Conservation (phyloP, 2,113 vertebrate species). For the Pseudorhombus dupliciocellatus region DNA sequence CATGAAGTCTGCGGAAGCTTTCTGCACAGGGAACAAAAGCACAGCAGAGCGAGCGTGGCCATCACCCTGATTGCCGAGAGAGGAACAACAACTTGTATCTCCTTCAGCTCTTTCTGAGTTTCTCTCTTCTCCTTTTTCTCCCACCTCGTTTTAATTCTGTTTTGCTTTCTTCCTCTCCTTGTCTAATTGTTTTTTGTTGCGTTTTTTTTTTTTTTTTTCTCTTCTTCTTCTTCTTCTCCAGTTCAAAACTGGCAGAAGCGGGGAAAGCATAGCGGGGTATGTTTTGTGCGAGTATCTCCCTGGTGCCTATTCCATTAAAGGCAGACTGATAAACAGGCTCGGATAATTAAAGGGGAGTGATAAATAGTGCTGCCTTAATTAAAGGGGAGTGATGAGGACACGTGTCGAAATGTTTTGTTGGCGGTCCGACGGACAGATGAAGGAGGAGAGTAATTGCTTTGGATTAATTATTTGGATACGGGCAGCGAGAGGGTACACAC, state of each 20-base stretch:
- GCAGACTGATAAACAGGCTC: constrained; percentile 83
- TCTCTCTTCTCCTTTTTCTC: constrained; percentile 26
- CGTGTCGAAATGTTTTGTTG: constrained; percentile 88
- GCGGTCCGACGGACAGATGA: constrained; percentile 83
- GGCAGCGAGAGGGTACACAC: constrained; percentile 78
- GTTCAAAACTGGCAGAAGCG: constrained; percentile 78
- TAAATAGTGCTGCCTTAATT: constrained; percentile 85
- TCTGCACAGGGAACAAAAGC: constrained; percentile 71
- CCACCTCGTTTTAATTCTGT: constrained; percentile 62
- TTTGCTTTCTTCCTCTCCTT: constrained; percentile 63
- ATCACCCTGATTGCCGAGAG: constrained; percentile 73
- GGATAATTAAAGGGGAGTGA: constrained; percentile 86
- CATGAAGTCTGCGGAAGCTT: constrained; percentile 74
- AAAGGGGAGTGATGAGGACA: constrained; percentile 87
- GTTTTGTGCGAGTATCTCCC: constrained; percentile 79
- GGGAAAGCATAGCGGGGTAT: constrained; percentile 66
- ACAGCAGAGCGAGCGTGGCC: constrained; percentile 70
- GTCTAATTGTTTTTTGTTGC: constrained; percentile 71
- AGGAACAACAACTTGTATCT: constrained; percentile 75
- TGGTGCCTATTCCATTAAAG: constrained; percentile 83
- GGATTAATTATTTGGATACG: constrained; percentile 87
- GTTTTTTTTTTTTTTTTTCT: constrained; percentile 44
- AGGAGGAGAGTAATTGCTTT: constrained; percentile 87
- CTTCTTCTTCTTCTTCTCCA: constrained; percentile 29
- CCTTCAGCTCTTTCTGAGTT: constrained; percentile 57